Evolutionary conservation across 2,113 vertebrate species (phyloP).

Genomic region (Etheostoma cragini): DNA sequence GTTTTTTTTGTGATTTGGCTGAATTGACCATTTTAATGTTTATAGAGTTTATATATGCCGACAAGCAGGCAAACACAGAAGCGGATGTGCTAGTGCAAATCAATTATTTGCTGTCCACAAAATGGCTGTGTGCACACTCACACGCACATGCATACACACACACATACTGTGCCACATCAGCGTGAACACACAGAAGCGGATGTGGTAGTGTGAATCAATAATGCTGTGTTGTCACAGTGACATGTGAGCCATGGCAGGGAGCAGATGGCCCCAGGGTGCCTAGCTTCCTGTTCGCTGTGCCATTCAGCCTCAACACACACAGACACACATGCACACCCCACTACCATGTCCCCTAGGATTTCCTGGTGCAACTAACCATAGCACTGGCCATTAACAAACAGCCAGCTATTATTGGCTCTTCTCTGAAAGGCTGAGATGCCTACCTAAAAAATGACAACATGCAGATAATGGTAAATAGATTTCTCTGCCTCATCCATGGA

Average conservation of each 20-base stretch:
- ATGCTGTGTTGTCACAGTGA: constrained; percentile 85
- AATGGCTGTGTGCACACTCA: constrained; percentile 71
- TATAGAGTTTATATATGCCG: constrained; percentile 41
- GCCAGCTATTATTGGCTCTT: constrained; percentile 71
- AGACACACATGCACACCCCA: constrained; percentile 25
- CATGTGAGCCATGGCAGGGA: constrained; percentile 88
- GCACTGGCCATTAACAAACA: constrained; percentile 79
- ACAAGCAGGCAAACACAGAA: constrained; percentile 67
- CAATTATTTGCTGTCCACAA: constrained; percentile 78
- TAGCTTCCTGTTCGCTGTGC: constrained; percentile 77
- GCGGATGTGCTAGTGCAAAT: constrained; percentile 79
- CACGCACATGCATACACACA: constrained; percentile 52
- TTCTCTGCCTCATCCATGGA: constrained; percentile 49
- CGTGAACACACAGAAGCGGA: constrained; percentile 77
- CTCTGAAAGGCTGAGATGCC: constrained; percentile 59
- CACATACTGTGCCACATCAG: constrained; percentile 37
- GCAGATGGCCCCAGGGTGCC: constrained; percentile 82
- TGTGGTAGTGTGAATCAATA: constrained; percentile 84
- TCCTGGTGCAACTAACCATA: constrained; percentile 70
- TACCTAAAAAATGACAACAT: constrained; percentile 57
- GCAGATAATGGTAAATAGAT: constrained; percentile 73
- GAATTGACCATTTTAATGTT: constrained; percentile 28
- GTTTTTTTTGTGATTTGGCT: constrained; percentile 8
- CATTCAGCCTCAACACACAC: constrained; percentile 53
- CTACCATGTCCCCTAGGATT: constrained; percentile 70